Percentiles rank a stretch among this genome's conserved stretches.
Conservation (phyloP, 2,113 vertebrate genomes). For the Puntigrus tetrazona region DNA sequence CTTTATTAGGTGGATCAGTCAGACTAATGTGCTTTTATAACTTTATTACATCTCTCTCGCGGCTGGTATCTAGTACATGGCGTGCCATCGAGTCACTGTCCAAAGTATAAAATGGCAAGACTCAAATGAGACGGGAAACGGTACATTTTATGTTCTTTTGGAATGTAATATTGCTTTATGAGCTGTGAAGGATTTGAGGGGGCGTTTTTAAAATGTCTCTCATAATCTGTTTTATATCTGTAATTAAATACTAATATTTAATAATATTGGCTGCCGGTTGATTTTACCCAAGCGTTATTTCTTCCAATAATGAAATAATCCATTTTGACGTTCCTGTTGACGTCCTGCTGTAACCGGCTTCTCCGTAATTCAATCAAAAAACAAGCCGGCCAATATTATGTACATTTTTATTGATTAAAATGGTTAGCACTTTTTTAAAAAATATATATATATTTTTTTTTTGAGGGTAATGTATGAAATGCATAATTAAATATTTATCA, state of each 20-base stretch:
- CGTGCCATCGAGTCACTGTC: slow-evolving; percentile 11
- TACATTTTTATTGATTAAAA: background rate
- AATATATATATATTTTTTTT: background rate
- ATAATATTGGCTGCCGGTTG: background rate
- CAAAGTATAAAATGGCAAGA: background rate
- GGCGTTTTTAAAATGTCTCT: background rate
- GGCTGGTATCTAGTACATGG: background rate
- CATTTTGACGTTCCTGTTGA: background rate
- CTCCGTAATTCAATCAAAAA: background rate
- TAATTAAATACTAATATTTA: slow-evolving; percentile 5
- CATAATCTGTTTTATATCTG: background rate
- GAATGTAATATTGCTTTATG: background rate
- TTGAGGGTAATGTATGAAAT: background rate
- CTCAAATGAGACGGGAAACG: background rate
- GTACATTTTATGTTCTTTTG: background rate
- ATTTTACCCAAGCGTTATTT: background rate
- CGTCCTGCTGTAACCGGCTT: background rate
- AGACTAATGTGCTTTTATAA: background rate
- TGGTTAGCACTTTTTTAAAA: background rate
- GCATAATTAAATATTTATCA: background rate
- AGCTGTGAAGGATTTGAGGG: background rate
- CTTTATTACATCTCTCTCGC: background rate
- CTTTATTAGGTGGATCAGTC: background rate
- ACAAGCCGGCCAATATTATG: background rate
- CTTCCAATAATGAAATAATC: background rate